Evolutionary conservation across 2,888 invertebrate genomes (phyloP).

Genomic region (Pheosia tremula): DNA sequence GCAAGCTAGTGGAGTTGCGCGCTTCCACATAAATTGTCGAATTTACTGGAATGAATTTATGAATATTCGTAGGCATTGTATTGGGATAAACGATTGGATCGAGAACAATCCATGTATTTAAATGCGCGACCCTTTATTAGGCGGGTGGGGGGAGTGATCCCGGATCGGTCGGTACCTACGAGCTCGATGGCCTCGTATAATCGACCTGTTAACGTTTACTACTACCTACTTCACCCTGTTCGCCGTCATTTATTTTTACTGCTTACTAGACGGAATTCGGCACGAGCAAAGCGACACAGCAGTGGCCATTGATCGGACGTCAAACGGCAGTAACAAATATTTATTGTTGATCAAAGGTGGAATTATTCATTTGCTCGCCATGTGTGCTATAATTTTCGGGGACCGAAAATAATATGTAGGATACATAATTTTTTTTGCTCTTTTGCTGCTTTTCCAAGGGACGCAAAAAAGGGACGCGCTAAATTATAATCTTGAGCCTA

Average conservation of each 20-base stretch:
- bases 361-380: slow-evolving; percentile 21
- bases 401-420: background rate
- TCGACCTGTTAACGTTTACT: slow-evolving; percentile 76
- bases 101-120: slow-evolving; percentile 71
- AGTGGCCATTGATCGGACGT: slow-evolving; percentile 36
- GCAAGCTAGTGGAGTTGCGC: slow-evolving; percentile 15
- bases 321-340: slow-evolving; percentile 16
- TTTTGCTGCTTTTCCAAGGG: too few species aligned
- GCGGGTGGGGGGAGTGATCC: slow-evolving; percentile 55
- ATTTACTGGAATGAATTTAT: slow-evolving; percentile 57
- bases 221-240: slow-evolving; percentile 50
- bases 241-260: slow-evolving; percentile 68
- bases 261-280: slow-evolving; percentile 53
- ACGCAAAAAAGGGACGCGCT: too few species aligned
- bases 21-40: slow-evolving; percentile 42
- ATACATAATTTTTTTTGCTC: too few species aligned
- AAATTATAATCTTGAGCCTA: too few species aligned
- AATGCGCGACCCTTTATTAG: slow-evolving; percentile 81
- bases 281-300: slow-evolving; percentile 20
- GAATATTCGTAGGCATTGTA: slow-evolving; percentile 45
- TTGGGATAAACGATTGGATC: slow-evolving; percentile 61
- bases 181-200: slow-evolving; percentile 73
- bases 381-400: background rate
- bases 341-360: slow-evolving; percentile 17
- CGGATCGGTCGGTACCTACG: slow-evolving; percentile 55